Base-by-base conservation (phyloP, 2,888 invertebrate genomes). In the Elmis aenea region DNA sequence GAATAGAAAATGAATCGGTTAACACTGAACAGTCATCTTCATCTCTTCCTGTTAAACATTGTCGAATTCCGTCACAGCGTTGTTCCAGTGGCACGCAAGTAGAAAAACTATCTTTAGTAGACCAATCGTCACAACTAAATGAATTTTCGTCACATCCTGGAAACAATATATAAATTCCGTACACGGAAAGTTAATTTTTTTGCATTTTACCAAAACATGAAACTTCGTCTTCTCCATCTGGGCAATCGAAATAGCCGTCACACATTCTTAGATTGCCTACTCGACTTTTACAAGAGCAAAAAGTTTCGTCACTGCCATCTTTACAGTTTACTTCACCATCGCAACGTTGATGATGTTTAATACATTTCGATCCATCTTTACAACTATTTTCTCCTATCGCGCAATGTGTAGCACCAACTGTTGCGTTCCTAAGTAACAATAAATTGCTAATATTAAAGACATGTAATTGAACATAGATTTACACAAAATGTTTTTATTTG, bases 161-260 rank as follows among this genome's bases (percentile, higher is more conserved):
- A 60, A 54, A 26, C 22, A 13, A 14, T 12, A 8, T 9, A 16
- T 34, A 21, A 16, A 26, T 31, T 9, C 32, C 11, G 18, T 4
- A 2, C 16, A 30, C 15, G 6, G 18, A 29, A 8, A 14, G 6
- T n/a, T 5, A 5, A 18, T 6, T 18, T 18, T 18, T 10, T 6
- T 23, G 15, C 11, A 21, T 44, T 58, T 68, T 69, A 84, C 87
- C 85, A 57, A 77, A 79, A 60, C 89, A 90, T 11, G 80, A 84
- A 53, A 81, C 67, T 69, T 90, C 89, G 55, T 89, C 89, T 68
- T 85, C 86, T 11, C 81, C 85, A 51, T 77, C 74, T 0, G 88
- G 89, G 61, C 88, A 90, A 57, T 90, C 90, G 26, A 79, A 77
- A 55, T 83, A 87, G 9, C 85, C 86, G 62, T 91, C 91, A 57